Percentiles rank a stretch among this genome's conserved stretches.
These are phyloP conservation scores for Gambusia holbrooki DNA, from an alignment of 2,113 vertebrate genomes.

Conservation along the genomic window DNA sequence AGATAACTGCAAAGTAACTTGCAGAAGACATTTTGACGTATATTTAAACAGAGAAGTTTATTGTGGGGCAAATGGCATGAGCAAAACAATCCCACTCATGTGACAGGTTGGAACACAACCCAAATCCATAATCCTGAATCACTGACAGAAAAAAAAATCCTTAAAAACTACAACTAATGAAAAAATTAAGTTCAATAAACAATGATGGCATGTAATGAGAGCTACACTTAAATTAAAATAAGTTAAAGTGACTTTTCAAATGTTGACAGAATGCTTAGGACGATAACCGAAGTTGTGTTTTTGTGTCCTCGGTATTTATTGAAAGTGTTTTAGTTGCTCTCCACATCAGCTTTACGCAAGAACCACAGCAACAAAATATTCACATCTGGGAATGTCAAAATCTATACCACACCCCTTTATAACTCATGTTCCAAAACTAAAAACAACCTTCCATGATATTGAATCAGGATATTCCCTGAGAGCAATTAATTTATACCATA, in stretches of 20 bases:
- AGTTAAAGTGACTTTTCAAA: background rate
- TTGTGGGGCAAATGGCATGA: background rate
- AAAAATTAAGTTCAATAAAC: background rate
- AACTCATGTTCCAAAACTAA: too few species aligned
- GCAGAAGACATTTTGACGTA: background rate
- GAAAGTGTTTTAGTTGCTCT: background rate
- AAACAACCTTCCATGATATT: background rate
- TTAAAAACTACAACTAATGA: background rate
- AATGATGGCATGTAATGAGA: background rate
- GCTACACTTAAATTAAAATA: background rate
- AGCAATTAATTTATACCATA: background rate
- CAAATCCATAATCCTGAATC: slow-evolving; percentile 2
- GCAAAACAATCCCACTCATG: slow-evolving; percentile 2
- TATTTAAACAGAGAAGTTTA: background rate
- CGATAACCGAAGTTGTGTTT: too few species aligned
- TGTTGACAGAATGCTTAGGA: too few species aligned
- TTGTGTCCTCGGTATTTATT: background rate
- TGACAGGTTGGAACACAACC: slow-evolving; percentile 18
- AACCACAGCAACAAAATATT: too few species aligned
- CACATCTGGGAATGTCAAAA: too few species aligned
- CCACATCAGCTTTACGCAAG: too few species aligned
- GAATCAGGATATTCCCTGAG: background rate
- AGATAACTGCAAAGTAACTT: background rate
- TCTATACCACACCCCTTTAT: too few species aligned
- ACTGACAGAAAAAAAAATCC: background rate